These are phyloP conservation scores for Noturus placidus DNA, from an alignment of 2,113 vertebrate genomes.

Conservation along the genomic window DNA sequence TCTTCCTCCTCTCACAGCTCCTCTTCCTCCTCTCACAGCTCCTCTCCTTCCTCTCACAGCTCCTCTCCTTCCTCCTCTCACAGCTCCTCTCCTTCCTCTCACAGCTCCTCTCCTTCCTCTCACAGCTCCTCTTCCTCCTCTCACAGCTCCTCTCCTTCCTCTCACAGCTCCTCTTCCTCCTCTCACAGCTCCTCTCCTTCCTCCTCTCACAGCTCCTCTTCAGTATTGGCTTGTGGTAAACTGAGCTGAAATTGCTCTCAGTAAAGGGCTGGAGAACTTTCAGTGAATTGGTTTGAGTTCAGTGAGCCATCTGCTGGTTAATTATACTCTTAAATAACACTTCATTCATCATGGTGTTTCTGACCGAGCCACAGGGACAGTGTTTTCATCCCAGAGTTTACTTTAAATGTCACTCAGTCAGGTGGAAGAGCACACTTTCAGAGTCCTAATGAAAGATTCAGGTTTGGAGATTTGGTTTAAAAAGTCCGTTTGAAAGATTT, in stretches of 20 bases:
- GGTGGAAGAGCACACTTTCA: background rate
- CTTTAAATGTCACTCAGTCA: slow-evolving; percentile 29
- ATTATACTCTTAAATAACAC: slow-evolving; percentile 13
- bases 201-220: background rate
- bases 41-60: background rate
- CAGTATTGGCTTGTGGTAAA: background rate
- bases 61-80: too few relatives aligned
- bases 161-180: too few relatives aligned
- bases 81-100: too few relatives aligned
- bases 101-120: background rate
- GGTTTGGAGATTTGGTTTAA: background rate
- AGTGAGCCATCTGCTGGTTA: background rate
- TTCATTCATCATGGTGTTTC: background rate
- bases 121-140: background rate
- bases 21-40: too few relatives aligned
- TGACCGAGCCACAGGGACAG: background rate
- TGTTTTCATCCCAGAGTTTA: background rate
- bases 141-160: too few relatives aligned
- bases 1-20: too few relatives aligned
- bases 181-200: too few relatives aligned
- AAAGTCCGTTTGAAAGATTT: background rate
- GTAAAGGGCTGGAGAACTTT: background rate
- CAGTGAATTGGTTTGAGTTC: background rate
- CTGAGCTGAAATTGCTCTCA: background rate
- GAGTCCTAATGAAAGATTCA: background rate